phyloP scores from a whole-genome alignment of 2,113 vertebrate genomes.

The Mormyrus iriodes region DNA sequence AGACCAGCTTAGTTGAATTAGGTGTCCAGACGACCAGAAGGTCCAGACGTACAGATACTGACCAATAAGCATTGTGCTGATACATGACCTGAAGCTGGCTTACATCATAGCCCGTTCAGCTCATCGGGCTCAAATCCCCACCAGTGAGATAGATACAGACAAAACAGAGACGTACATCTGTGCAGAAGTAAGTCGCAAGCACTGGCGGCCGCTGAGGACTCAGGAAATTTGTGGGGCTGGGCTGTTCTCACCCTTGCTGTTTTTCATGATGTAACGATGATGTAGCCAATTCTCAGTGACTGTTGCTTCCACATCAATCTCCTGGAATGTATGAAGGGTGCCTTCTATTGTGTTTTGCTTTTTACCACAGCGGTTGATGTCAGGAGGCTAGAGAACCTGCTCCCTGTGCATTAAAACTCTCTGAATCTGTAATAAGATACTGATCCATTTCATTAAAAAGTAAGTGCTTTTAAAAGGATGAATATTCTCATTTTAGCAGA shows the following conservation, averaged over 20 bases:
- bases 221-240: background rate
- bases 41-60: background rate
- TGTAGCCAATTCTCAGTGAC: background rate
- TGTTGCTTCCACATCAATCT: background rate
- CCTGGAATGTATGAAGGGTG: background rate
- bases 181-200: no score
- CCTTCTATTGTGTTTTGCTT: background rate
- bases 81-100: background rate
- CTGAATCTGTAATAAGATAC: background rate
- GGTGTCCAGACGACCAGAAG: background rate
- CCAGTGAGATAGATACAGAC: background rate
- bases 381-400: background rate
- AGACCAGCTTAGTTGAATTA: background rate
- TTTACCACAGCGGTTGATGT: background rate
- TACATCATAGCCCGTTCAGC: no score
- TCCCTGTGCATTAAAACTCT: background rate
- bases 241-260: background rate
- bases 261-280: background rate
- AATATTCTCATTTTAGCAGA: background rate
- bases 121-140: background rate
- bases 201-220: background rate
- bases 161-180: background rate
- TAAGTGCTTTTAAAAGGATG: background rate
- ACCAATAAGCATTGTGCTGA: background rate
- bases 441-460: background rate